A percentile compares a stretch with the other conserved stretches of the same genome.
Evolutionary conservation across 2,113 vertebrate genomes (phyloP).

Genomic region (Hippocampus mohnikei): DNA sequence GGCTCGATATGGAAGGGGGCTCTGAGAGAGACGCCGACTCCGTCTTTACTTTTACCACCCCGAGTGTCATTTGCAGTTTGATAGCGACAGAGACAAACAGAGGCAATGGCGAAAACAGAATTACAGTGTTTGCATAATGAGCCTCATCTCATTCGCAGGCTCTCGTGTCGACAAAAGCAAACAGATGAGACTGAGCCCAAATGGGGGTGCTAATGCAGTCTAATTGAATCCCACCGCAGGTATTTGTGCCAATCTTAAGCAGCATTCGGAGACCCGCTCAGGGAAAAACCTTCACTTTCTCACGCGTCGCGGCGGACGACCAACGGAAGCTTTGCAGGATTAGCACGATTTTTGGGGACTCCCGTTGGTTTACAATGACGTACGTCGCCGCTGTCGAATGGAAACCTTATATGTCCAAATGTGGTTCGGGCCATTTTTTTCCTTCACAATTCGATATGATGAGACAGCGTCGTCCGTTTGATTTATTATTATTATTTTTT

Average conservation of each 20-base stretch:
- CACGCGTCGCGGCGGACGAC: no score
- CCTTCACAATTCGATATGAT: no score
- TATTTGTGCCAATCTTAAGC: slow-evolving; percentile 44
- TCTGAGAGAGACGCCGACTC: slow-evolving; percentile 25
- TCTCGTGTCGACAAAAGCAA: slow-evolving; percentile 53
- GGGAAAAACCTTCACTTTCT: neutral
- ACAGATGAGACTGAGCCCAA: slow-evolving; percentile 51
- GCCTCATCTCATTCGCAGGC: slow-evolving; percentile 47
- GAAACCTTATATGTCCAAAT: no score
- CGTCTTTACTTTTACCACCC: slow-evolving; percentile 53
- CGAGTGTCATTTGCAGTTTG: slow-evolving; percentile 58
- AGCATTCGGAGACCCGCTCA: slow-evolving; percentile 30
- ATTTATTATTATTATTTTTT: no score
- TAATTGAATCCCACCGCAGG: slow-evolving; percentile 50
- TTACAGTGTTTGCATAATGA: slow-evolving; percentile 55
- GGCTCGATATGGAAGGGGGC: slow-evolving; percentile 35
- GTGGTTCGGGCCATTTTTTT: no score
- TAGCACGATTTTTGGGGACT: no score
- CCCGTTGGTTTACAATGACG: no score
- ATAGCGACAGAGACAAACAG: slow-evolving; percentile 63
- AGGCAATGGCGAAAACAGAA: slow-evolving; percentile 47
- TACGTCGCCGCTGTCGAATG: no score
- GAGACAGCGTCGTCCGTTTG: no score
- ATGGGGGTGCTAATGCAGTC: slow-evolving; percentile 56
- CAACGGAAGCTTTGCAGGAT: neutral